Base-by-base conservation (phyloP, 2,113 vertebrate genomes). In the Cynocephalus volans region DNA sequence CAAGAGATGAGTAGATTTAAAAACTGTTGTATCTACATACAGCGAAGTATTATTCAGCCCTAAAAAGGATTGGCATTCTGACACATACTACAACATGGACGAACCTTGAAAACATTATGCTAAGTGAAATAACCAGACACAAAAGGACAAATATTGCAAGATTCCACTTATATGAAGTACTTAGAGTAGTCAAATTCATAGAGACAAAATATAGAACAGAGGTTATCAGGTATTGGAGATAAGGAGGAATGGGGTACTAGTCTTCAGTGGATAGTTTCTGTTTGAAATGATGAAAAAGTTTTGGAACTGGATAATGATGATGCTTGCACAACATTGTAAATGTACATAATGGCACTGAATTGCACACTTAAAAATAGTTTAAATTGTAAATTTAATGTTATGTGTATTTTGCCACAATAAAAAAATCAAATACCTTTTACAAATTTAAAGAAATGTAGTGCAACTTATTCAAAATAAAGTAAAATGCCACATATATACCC, bases 371-470 rank as follows among this genome's bases (percentile, higher is more conserved):
- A 90, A 81, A 87, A 87, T 26, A 11, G 95, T 70, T n/a, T 45
- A 79, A 24, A 33, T 77, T 9, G 41, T 73, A 31, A 85, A 56
- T 76, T 88, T 67, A 87, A 95, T 10, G 28, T 87, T 65, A 60
- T 54, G 11, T 81, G 50, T 85, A 75, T 75, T 80, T 97, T 85
- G 23, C 17, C 19, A 70, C 19, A 81, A 26, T 60, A 56, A 58
- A 15, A 52, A 52, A 73, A 60, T 45, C 64, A 79, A 90, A 54
- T 26, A 26, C 4, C 41, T 41, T 41, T 41, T 41, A 41, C 28
- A 36, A 52, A 70, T 82, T 80, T 52, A 80, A 96, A 87, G 87
- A 72, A 86, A 92, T 85, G 8, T 21, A 75, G 60, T 54, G 28
- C 13, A 67, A 1, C 52, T 67, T 93, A 54, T 73, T 87, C 19